Evolutionary conservation across 2,888 invertebrate species (phyloP), one percentile per base, ranked within the genome.

Genomic region (Frankliniella intonsa): DNA sequence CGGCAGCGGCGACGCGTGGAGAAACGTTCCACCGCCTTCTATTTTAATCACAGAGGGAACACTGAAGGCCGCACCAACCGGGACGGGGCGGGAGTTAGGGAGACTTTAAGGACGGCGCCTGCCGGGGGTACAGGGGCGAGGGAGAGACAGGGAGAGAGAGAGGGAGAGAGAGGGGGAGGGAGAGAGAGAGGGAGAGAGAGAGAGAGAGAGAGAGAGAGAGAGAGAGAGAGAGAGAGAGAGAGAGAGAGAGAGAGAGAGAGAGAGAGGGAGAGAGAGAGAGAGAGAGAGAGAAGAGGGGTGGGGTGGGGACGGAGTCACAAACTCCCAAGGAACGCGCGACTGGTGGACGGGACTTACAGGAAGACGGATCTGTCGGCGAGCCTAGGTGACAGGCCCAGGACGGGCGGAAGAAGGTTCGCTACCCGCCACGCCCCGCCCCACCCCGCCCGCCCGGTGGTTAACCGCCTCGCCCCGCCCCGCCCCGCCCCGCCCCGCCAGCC

Each of bases 311-410:
- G 55, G 55, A 55, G 2, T 17, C 55, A 55, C 12, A 3, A 55
- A 17, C 55, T 62, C 11, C 17, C 19, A 62, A n/a, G 62, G 62
- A 14, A 62, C 19, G 62, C 5, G 38, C 38, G 14, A 17, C 19
- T 55, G 55, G 55, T 55, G 62, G 17, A n/a, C 62, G 19, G 62
- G 62, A 62, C 62, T 62, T 62, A 62, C 19, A 17, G n/a, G 22
- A 76, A 76, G 69, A 76, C 69, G 69, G 69, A 76, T 76, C 22
- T 25, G 22, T 25, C 11, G 69, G 22, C 69, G 69, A 76, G 69
- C 69, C 69, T 25, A 76, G 69, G 69, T 76, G 69, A 76, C 69
- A 76, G 69, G 62, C 19, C 55, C 55, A 14, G 14, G 14, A 17
- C 55, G 14, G 14, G 14, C 55, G 14, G 14, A 12, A n/a, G 7